phyloP scores from a whole-genome alignment of 64 coral and sea anemone genomes.

The Astreopora myriophthalma region DNA sequence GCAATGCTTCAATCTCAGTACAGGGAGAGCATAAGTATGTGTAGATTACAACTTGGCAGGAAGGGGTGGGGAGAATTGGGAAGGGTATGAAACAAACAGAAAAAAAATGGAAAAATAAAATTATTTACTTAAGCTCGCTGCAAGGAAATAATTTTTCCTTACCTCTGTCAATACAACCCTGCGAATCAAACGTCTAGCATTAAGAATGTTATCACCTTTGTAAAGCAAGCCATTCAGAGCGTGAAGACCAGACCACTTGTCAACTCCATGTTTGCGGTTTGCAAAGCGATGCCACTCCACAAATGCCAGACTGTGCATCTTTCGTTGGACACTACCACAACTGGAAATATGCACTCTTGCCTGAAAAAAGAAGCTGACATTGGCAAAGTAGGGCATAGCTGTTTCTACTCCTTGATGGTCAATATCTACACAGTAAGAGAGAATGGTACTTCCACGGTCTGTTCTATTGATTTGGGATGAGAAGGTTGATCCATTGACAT shows the following conservation, averaged over 20 bases:
- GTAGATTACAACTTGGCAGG: too few relatives aligned
- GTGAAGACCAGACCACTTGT: slow-evolving; percentile 1
- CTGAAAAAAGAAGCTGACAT: neutral
- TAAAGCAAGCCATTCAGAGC: neutral
- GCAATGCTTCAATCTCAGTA: too few relatives aligned
- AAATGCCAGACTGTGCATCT: neutral
- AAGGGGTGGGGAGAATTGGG: too few relatives aligned
- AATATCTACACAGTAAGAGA: slow-evolving; percentile 14
- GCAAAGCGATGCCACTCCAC: slow-evolving; percentile 34
- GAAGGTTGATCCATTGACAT: neutral
- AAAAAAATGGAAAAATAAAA: too few relatives aligned
- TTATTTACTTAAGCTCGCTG: neutral
- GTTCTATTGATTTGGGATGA: slow-evolving; percentile 4
- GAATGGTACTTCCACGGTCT: neutral
- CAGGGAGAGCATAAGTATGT: too few relatives aligned
- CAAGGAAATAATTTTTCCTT: slow-evolving; percentile 9
- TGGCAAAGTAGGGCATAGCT: neutral
- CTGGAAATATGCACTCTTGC: neutral
- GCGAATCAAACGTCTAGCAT: slow-evolving; percentile 18
- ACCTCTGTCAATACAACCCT: neutral
- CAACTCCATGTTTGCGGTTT: neutral
- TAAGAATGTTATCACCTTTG: slow-evolving; percentile 10
- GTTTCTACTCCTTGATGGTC: neutral
- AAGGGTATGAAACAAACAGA: too few relatives aligned
- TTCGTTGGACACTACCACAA: neutral